These are phyloP conservation scores for Macrosteles quadrilineatus DNA, from an alignment of 1,140 invertebrate genomes.

Conservation along the genomic window DNA sequence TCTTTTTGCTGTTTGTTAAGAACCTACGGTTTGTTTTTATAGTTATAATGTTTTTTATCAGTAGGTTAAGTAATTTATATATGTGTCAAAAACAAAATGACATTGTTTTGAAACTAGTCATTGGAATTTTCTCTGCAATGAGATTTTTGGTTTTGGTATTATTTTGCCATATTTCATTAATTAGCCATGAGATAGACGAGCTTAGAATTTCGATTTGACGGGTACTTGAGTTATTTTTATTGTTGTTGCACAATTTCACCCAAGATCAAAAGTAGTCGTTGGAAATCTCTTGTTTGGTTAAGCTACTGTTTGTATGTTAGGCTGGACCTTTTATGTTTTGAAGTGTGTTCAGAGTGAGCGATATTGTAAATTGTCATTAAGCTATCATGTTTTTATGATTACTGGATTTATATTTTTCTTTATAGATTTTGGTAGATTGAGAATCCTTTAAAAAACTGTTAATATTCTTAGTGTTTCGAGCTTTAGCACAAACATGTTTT, in stretches of 20 bases:
- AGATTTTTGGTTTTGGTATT: not conserved
- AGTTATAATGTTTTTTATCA: conserved; percentile 11
- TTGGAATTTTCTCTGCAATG: not conserved
- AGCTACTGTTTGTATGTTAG: no score
- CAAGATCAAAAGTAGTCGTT: no score
- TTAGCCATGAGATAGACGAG: conserved; percentile 5
- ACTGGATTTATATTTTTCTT: no score
- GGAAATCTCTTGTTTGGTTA: no score
- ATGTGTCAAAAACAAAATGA: not conserved
- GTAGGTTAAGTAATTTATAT: conserved; percentile 7
- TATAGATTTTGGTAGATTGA: no score
- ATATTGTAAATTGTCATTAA: no score
- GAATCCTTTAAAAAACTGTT: no score
- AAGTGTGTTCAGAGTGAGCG: no score
- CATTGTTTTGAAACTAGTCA: conserved; percentile 27
- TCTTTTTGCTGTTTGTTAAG: conserved; percentile 11
- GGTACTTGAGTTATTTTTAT: not conserved
- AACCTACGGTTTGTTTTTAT: conserved; percentile 1
- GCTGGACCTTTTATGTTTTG: no score
- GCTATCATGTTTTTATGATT: no score
- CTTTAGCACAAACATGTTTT: no score
- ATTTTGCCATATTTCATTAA: conserved; percentile 20
- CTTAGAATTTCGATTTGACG: not conserved
- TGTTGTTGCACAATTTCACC: not conserved
- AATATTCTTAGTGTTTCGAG: no score